These are phyloP conservation scores for Lutjanus argentimaculatus DNA, from an alignment of 2,797 vertebrate species.

Conservation along the genomic window DNA sequence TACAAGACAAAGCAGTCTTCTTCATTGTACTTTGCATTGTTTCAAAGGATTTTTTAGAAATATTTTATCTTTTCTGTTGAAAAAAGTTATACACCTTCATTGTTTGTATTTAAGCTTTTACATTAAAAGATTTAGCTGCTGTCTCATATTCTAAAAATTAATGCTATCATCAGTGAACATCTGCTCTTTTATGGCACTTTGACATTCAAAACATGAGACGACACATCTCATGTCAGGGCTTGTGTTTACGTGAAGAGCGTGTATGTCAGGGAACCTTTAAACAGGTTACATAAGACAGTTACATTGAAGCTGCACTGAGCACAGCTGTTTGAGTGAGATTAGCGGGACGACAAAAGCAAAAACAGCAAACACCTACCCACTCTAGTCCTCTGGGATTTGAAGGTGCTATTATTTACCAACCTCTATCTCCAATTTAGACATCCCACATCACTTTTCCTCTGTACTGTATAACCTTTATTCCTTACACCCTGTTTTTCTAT, in stretches of 20 bases:
- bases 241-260: slow-evolving; percentile 26
- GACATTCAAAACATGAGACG: not conserved
- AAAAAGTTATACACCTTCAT: not conserved
- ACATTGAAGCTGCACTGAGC: not conserved
- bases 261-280: slow-evolving; percentile 37
- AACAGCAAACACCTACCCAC: not conserved
- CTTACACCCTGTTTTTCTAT: not conserved
- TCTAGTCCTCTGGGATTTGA: slow-evolving; percentile 4
- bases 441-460: not conserved
- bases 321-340: slow-evolving; percentile 47
- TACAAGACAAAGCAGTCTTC: not conserved
- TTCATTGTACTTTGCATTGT: not conserved
- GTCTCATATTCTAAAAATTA: not conserved
- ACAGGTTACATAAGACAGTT: slow-evolving; percentile 51
- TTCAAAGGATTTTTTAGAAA: not conserved
- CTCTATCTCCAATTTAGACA: slow-evolving; percentile 14
- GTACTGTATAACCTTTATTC: not conserved
- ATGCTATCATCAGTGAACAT: not conserved
- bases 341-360: slow-evolving; percentile 24
- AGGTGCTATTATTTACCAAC: slow-evolving; percentile 39
- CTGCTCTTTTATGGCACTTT: slow-evolving; percentile 1
- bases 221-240: not conserved
- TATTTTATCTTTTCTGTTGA: not conserved
- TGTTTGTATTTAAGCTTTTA: not conserved
- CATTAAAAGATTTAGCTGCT: not conserved